Evolutionary conservation across 2,113 vertebrate species (phyloP), one percentile per base, ranked within the genome.

Genomic region (Anolis carolinensis): DNA sequence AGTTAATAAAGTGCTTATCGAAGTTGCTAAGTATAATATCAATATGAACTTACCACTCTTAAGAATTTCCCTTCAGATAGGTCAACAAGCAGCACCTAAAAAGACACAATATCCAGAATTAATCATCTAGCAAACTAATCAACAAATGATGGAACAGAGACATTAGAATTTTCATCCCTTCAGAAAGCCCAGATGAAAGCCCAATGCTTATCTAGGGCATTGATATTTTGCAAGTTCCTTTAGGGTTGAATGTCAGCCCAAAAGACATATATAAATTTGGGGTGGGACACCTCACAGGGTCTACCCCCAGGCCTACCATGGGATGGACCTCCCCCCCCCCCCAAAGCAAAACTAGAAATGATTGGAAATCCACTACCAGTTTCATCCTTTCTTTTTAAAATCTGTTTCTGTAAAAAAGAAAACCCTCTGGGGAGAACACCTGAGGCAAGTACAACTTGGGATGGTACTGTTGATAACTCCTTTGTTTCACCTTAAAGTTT

Each of bases 31-130:
- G 39, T 44, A 44, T 5, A 34, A 80, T 55, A 14, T 32, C 7
- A 6, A 16, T 30, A 52, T 8, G 71, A 1, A 96, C 97, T 96
- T 95, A 99, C 98, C 44, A 87, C 91, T 87, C 65, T 93, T 82
- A 97, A 89, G 92, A 99, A 97, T 32, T 95, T 97, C 79, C 96
- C 93, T 91, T 97, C 85, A 2, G 97, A 98, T 68, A 99, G 93
- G 91, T 99, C 97, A 39, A 99, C 98, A 74, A 98, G 88, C 86
- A 99, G 96, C 90, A 98, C 94, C 98, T 99, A 91, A 48, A 92
- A 92, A 72, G 34, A 14, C 79, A 85, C 48, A 83, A 4, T 0
- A 0, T 52, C 20, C 39, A 44, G 21, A 0, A n/a, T 91, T 39
- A 91, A 67, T 32, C 7, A 62, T 34, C 9, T 44, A 36, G 36